Conservation (phyloP, 64 coral and sea anemone species). For the Cladopsammia gracilis region DNA sequence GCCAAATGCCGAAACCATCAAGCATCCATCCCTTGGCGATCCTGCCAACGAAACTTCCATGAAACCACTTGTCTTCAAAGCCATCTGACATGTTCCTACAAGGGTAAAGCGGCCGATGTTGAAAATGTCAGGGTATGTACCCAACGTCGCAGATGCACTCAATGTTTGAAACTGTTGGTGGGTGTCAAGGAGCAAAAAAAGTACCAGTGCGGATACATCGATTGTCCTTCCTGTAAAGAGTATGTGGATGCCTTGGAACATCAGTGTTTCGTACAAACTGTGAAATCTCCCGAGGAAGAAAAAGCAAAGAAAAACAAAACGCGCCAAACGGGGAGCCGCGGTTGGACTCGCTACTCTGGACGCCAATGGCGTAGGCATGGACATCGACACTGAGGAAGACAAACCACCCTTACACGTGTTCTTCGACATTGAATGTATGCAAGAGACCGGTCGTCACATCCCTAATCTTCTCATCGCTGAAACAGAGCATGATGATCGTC, state of each 20-base stretch:
- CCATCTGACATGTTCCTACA: not conserved
- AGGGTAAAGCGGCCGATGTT: not conserved
- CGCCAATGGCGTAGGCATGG: not conserved
- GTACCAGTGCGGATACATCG: slow-evolving; percentile 17
- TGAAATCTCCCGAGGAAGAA: slow-evolving; percentile 11
- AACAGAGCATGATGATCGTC: not conserved
- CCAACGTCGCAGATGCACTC: not conserved
- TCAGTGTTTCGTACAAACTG: slow-evolving; percentile 22
- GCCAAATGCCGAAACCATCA: not conserved
- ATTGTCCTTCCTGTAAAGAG: slow-evolving; percentile 43
- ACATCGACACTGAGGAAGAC: not conserved
- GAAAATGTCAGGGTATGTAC: not conserved
- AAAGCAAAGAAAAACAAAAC: not conserved
- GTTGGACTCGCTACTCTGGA: no score
- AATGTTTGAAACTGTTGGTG: not conserved
- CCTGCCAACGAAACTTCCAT: not conserved
- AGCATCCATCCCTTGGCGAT: not conserved
- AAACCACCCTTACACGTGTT: not conserved
- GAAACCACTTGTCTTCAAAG: not conserved
- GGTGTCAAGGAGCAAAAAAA: not conserved
- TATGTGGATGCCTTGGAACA: not conserved
- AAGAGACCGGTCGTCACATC: slow-evolving; percentile 33
- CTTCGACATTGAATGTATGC: slow-evolving; percentile 64
- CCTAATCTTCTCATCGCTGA: slow-evolving; percentile 38
- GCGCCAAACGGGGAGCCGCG: not conserved